Evolutionary conservation across 2,888 invertebrate genomes (phyloP), one percentile per base, ranked within the genome.

Genomic region (Scaptomyza caliginosa): DNA sequence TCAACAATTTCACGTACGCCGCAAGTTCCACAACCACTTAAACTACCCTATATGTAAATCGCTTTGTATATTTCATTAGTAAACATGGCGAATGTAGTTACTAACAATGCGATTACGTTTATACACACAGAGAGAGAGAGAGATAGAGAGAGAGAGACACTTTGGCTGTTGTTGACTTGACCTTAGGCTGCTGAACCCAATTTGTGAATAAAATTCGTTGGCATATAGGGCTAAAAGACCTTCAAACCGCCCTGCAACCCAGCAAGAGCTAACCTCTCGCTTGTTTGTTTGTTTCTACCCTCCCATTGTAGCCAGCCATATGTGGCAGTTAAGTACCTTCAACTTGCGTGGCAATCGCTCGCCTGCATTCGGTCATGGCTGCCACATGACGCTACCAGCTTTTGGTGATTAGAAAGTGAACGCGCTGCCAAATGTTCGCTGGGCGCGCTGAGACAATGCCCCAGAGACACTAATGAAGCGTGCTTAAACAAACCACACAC

Each of bases 391-490:
- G 43, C 34, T 48, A 45, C 8, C 36, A 54, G 40, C 58, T 63
- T 57, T 64, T 64, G 66, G 74, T 80, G 80, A 83, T 83, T 83
- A 84, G 83, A 84, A 84, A 84, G 83, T 86, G 81, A 81, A 84
- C 68, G 78, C 32, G 32, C 60, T 65, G 62, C 24, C n/a, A n/a
- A 43, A 28, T 8, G 26, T 6, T 24, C 6, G 16, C 42, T 50
- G 73, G 40, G 55, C 54, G 40, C 32, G 36, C 36, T 55, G 74
- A 68, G 77, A 81, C 72, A 78, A 74, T 74, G 68, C 30, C 48
- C 45, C 36, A 1, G 60, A 60, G 75, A 70, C 72, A 58, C 68
- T 73, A 70, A 74, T 63, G 77, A 68, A 74, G 80, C 71, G 67
- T 72, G 71, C 71, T 63, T 19, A 21, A 34, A 42, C 45, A 43